Evolutionary conservation across 1,140 invertebrate species (phyloP), one percentile per base, ranked within the genome.

Genomic region (Radopholus similis): DNA sequence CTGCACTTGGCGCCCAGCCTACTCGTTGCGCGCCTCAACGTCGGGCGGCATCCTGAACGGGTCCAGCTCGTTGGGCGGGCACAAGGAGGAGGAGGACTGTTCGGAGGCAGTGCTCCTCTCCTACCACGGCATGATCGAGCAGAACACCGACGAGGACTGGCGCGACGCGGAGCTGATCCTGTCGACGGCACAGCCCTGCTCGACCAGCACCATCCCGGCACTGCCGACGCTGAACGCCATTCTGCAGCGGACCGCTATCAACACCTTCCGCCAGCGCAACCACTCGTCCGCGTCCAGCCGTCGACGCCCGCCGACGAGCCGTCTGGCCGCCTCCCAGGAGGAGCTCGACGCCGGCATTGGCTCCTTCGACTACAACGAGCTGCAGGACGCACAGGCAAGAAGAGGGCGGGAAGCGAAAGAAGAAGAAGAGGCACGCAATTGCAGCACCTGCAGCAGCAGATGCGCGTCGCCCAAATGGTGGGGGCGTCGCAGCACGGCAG

Each of bases 121-220:
- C n/a, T 85, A 86, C 71, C 85, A 83, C 68, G 84, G 85, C 9
- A 42, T 84, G 15, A 83, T 85, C 26, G 74, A 77, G 42, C 84
- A 85, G 68, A 76, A 75, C 23, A 85, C 85, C 32, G 84, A 83
- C 23, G 85, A 85, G 38, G 83, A 85, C 69, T 85, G 85, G 85
- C 72, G 49, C 15, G 79, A 86, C 65, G 80, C 79, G 28, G 82
- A 84, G 60, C 26, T 85, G 9, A 78, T 75, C 54, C 72, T 85
- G 49, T 83, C 81, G 15, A 85, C 85, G 11, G 84, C 85, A 18
- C 72, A 66, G 18, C 85, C 85, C 4, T 82, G 80, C 60, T 60
- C 84, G 44, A 84, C 83, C 6, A 84, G 84, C 3, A 74, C 72
- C 44, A 75, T 84, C 15, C 84, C 84, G 1, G 55, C 64, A 11